Evolutionary conservation across 1,140 invertebrate genomes (phyloP), one percentile per base, ranked within the genome.

Genomic region (Pseudomyrmex dendroicus): DNA sequence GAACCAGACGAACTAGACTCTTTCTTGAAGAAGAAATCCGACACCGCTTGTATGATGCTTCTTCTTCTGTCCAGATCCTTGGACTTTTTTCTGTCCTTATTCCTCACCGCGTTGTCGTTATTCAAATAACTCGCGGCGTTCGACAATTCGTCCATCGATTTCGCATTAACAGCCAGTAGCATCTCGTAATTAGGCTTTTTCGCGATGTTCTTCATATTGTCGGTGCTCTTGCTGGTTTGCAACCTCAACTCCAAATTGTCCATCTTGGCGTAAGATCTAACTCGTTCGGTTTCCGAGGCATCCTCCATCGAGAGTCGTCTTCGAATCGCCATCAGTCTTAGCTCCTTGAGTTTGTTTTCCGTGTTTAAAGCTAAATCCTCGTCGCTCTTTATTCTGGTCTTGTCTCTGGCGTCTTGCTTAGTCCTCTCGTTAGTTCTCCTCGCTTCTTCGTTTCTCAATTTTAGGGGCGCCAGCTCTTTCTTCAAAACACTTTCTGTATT

Each of bases 31-130:
- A 98, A 97, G 90, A 98, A 97, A 91, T 97, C 97, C 2, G 97
- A 97, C 61, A 98, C 96, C 63, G 97, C 96, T 94, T 97, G 97
- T 85, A 98, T 98, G 57, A 98, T 96, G 92, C 97, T 97, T 90
- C 97, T 97, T 61, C 97, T 94, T 78, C 97, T 95, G 84, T 97
- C 97, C 0, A 95, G 95, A 91, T 97, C 96, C 91, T 95, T 96
- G 66, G 91, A 87, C 70, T 95, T 95, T 83, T 94, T 95, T 1
- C 93, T 92, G 10, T 92, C 87, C 56, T 92, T 92, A 7, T 89
- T 74, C 0, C 90, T 84, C 2, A 63, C 67, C 10, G 12, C 9
- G 7, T 17, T n/a, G 15, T 61, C 44, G n/a, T 44, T 85, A 56
- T 72, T 61, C 2, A 77, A 82, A 62, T 70, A 46, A 63, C 85